Conservation (phyloP, 2,113 vertebrate genomes). For the Gobius niger region DNA sequence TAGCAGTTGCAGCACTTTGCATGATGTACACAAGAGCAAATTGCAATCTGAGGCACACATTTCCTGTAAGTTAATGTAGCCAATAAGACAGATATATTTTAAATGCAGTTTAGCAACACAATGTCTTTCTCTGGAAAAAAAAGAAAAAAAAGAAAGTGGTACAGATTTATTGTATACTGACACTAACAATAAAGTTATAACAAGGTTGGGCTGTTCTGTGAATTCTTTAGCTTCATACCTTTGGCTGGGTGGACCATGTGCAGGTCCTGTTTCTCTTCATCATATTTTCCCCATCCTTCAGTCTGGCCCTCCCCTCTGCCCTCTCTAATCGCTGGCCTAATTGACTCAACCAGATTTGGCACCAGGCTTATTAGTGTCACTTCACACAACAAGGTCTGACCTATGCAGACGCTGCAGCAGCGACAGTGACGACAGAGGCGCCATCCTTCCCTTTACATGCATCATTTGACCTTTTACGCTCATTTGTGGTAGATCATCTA, state of each 20-base stretch:
- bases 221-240: background rate
- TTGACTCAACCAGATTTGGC: slow-evolving; percentile 75
- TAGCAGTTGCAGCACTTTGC: too few relatives aligned
- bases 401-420: slow-evolving; percentile 35
- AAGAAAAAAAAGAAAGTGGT: too few relatives aligned
- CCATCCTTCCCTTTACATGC: background rate
- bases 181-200: background rate
- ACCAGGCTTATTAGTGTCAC: slow-evolving; percentile 65
- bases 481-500: slow-evolving; percentile 7
- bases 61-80: too few relatives aligned
- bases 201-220: background rate
- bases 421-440: background rate
- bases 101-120: too few relatives aligned
- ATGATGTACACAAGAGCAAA: too few relatives aligned
- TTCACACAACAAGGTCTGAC: slow-evolving; percentile 63
- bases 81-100: too few relatives aligned
- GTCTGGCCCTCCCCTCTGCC: background rate
- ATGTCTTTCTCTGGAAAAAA: too few relatives aligned
- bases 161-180: background rate
- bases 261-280: background rate
- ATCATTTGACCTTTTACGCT: slow-evolving; percentile 3
- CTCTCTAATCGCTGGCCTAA: slow-evolving; percentile 66
- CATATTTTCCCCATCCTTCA: background rate
- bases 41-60: too few relatives aligned
- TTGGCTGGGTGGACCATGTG: background rate